Evolutionary conservation across 2,797 vertebrate species (phyloP).

Genomic region (Geotrypetes seraphini): DNA sequence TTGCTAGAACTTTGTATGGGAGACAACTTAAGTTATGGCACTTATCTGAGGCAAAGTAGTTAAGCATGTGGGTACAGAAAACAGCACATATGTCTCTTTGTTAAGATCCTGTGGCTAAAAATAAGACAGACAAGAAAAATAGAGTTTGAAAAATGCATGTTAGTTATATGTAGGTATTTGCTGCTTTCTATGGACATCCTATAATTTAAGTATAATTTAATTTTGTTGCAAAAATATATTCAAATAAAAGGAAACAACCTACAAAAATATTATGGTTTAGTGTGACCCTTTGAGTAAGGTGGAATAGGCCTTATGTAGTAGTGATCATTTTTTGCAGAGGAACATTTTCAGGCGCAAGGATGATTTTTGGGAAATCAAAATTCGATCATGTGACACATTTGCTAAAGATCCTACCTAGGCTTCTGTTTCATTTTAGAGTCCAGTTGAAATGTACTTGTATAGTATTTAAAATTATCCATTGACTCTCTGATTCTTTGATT

Average conservation of each 20-base stretch:
- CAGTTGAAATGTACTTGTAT: no score
- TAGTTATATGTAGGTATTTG: conserved; percentile 4
- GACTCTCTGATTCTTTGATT: no score
- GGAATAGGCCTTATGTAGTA: no score
- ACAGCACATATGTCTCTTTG: conserved; percentile 50
- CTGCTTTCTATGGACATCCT: conserved; percentile 1
- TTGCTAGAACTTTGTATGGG: conserved; percentile 75
- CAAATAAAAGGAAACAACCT: background rate
- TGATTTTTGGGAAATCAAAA: no score
- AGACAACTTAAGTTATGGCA: conserved; percentile 78
- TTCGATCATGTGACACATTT: no score
- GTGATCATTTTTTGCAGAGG: no score
- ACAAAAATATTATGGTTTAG: background rate
- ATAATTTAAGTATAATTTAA: background rate
- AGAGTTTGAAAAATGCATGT: conserved; percentile 13
- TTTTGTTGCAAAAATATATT: conserved; percentile 8
- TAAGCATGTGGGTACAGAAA: conserved; percentile 59
- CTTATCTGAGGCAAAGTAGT: conserved; percentile 54
- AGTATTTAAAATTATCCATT: no score
- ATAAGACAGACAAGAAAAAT: background rate
- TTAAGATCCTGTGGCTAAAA: conserved; percentile 24
- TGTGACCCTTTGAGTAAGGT: fast-evolving
- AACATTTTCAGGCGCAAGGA: no score
- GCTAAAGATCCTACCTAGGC: no score
- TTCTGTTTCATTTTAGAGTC: no score